Conservation (phyloP, 2,888 invertebrate genomes). For the Unio delphinus region DNA sequence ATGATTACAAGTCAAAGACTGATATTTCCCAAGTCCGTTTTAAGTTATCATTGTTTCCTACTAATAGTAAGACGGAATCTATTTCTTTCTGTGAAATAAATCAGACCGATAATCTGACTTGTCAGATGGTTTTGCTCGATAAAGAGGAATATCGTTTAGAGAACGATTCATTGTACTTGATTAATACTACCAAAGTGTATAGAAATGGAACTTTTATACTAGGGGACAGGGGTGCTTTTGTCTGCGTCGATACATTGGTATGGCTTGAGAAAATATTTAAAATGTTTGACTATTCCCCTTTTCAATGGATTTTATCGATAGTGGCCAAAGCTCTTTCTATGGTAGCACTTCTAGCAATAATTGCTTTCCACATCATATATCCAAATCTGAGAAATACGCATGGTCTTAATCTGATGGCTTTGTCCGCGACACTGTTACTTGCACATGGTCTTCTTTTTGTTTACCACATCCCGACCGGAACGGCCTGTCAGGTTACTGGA, state of each 20-base stretch:
- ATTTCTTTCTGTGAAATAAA: background rate
- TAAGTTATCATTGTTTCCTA: no score
- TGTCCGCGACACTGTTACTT: constrained; percentile 9
- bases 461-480: background rate
- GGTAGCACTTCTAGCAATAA: constrained; percentile 2
- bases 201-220: no score
- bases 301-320: constrained; percentile 9
- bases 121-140: constrained; percentile 9
- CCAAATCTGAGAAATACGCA: constrained; percentile 15
- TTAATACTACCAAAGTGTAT: background rate
- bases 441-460: constrained; percentile 12
- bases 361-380: constrained; percentile 5
- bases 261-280: constrained; percentile 1
- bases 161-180: constrained; percentile 2
- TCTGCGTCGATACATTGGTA: constrained; percentile 8
- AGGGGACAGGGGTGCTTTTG: constrained; percentile 1
- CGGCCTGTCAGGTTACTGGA: constrained; percentile 1
- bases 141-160: constrained; percentile 4
- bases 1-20: no score
- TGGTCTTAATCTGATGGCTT: constrained; percentile 15
- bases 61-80: background rate
- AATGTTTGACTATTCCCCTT: constrained; percentile 9
- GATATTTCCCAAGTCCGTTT: no score
- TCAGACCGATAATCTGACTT: background rate
- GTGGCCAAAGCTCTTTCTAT: constrained; percentile 15